These are phyloP conservation scores for Anneissia japonica DNA, from an alignment of 35 echinoderm and acorn worm genomes.

Conservation along the genomic window DNA sequence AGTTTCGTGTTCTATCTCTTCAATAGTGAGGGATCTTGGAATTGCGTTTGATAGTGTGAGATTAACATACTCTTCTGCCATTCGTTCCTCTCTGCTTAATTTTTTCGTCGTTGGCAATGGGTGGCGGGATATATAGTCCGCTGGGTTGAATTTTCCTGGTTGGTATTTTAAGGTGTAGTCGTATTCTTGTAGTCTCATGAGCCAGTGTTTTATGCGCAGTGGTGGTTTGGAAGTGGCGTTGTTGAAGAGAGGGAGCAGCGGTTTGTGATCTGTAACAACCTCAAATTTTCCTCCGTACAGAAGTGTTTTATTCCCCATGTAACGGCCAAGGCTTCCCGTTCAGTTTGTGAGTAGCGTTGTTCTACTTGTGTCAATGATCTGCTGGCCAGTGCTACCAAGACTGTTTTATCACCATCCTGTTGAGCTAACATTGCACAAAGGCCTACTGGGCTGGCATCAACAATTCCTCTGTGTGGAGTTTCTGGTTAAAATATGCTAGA, in stretches of 20 bases:
- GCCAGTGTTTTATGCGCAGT: constrained; percentile 40
- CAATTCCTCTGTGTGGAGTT: constrained; percentile 18
- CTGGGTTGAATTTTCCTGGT: constrained; percentile 45
- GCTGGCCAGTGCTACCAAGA: constrained; percentile 17
- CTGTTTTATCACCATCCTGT: neutral
- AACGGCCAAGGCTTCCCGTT: constrained; percentile 41
- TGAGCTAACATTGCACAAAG: constrained; percentile 10
- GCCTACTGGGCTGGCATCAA: constrained; percentile 52
- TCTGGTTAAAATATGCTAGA: constrained; percentile 40
- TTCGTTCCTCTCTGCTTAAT: neutral
- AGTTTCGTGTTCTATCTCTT: constrained; percentile 32
- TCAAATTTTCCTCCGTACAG: constrained; percentile 35
- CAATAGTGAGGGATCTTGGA: constrained; percentile 21
- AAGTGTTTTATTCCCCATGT: constrained; percentile 30
- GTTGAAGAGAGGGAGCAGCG: constrained; percentile 44
- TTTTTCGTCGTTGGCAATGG: neutral
- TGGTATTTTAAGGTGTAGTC: constrained; percentile 13
- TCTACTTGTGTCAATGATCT: constrained; percentile 17
- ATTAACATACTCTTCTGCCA: constrained; percentile 32
- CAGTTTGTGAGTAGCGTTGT: constrained; percentile 44
- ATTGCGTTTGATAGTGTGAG: constrained; percentile 14
- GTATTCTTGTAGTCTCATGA: constrained; percentile 46
- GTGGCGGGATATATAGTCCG: constrained; percentile 61
- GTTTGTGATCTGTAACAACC: constrained; percentile 57
- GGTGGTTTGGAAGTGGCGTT: constrained; percentile 36